Percentiles rank a stretch among this genome's conserved stretches.
phyloP scores from a whole-genome alignment of 2,797 vertebrate genomes.

The Schizopygopsis malacanthus region DNA sequence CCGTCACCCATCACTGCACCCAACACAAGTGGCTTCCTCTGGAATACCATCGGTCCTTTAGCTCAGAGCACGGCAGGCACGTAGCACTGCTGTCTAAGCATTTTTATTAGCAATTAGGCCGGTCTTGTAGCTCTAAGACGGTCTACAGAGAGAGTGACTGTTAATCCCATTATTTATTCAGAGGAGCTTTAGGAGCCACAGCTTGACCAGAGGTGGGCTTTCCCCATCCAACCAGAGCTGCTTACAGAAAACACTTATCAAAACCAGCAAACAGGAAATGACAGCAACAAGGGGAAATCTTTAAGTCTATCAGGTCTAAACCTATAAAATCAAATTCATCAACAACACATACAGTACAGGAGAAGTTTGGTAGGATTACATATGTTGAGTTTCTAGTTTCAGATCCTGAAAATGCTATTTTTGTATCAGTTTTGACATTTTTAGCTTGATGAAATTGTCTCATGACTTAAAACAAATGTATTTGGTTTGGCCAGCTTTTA shows the following conservation, averaged over 20 bases:
- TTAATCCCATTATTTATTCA: constrained; percentile 49
- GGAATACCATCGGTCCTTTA: constrained; percentile 8
- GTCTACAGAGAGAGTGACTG: constrained; percentile 11
- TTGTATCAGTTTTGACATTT: not conserved
- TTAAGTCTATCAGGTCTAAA: not conserved
- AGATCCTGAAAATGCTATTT: not conserved
- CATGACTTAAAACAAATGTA: not conserved
- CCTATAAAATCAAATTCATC: not conserved
- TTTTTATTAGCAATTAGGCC: constrained; percentile 43
- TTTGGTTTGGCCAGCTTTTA: not conserved
- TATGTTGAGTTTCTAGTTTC: not conserved
- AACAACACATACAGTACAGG: not conserved
- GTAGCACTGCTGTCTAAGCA: not conserved
- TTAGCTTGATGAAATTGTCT: not conserved
- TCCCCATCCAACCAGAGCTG: not conserved
- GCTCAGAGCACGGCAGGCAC: not conserved
- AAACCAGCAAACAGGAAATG: not conserved
- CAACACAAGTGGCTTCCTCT: constrained; percentile 16
- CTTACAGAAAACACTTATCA: not conserved
- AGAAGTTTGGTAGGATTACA: not conserved
- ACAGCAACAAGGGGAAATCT: not conserved
- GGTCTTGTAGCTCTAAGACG: not conserved
- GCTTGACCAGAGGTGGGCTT: constrained; percentile 34
- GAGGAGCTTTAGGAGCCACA: constrained; percentile 9
- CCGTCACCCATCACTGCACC: constrained; percentile 3